Evolutionary conservation across 2,888 invertebrate genomes (phyloP), one percentile per base, ranked within the genome.

Genomic region (Notodonta dromedarius): DNA sequence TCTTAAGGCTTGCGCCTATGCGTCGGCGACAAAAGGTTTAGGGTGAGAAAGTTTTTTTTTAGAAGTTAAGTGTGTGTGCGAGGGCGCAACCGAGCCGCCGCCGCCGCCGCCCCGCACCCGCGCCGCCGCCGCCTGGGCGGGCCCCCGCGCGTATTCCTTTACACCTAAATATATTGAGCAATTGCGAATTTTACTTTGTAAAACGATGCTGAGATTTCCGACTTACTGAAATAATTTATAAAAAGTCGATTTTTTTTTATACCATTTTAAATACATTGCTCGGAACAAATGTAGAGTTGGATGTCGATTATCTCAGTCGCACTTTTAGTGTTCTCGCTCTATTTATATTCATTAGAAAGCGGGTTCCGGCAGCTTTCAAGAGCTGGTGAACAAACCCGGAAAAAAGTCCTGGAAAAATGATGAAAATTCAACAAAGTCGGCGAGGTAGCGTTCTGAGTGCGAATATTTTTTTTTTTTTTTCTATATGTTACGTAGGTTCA

Each of bases 1-100:
- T 78, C 76, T 70, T 70, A 59, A 76, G 83, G 82, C 83, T 86
- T 93, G 93, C 93, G 93, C 93, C 93, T 93, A 83, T 71, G 62
- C 63, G 62, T 69, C 70, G 79, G 69, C 58, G 60, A 69, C 63
- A 80, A 87, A 87, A 89, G 84, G 59, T 80, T 74, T 55, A 64
- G 73, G 79, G 67, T 85, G 71, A 69, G 75, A 66, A 72, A 77
- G 77, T 82, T 81, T 88, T 86, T 86, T 87, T 86, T 86, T 73
- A 65, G 66, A 61, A 76, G 70, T 73, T 73, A 74, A 75, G 76
- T 79, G 76, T 74, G 70, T 65, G 76, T 76, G 77, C 77, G 82
- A 85, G 88, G 89, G 85, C 87, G 85, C 86, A 71, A 75, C 74
- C 79, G 77, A 76, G 74, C 78, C 77, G 74, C 78, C 77, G 83